A percentile compares a stretch with the other conserved stretches of the same genome.
Conservation (phyloP, 2,888 invertebrate species). For the Parnassius apollo region DNA sequence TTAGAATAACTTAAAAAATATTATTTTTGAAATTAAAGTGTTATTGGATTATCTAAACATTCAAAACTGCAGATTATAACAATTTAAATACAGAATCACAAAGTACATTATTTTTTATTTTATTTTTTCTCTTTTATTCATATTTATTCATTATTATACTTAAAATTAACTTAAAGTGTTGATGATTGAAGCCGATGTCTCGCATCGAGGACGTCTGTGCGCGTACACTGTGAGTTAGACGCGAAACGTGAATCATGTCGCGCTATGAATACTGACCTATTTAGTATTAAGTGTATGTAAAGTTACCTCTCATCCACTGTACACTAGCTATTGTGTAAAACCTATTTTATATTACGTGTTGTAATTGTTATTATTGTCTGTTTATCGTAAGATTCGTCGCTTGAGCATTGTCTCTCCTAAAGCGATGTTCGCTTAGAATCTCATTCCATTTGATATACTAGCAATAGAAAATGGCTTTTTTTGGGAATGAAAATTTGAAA, state of each 20-base stretch:
- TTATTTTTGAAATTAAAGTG: too few species aligned
- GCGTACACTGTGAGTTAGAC: not conserved
- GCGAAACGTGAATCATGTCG: constrained; percentile 28
- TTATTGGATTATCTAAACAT: too few species aligned
- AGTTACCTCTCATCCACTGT: constrained; percentile 54
- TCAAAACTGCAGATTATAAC: too few species aligned
- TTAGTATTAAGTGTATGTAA: constrained; percentile 54
- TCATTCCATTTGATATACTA: constrained; percentile 44
- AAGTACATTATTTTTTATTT: too few species aligned
- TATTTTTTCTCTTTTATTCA: too few species aligned
- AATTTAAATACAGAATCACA: too few species aligned
- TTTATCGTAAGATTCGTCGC: constrained; percentile 34
- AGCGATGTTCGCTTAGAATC: constrained; percentile 45
- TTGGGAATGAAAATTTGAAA: constrained; percentile 70
- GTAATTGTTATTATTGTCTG: constrained; percentile 50
- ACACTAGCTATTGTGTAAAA: constrained; percentile 45
- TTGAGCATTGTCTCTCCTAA: constrained; percentile 28
- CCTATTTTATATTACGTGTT: constrained; percentile 54
- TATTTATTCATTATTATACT: too few species aligned
- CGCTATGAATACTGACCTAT: constrained; percentile 57
- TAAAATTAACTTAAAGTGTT: too few species aligned
- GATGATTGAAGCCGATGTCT: constrained; percentile 36
- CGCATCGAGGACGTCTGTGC: not conserved
- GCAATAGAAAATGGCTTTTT: constrained; percentile 31
- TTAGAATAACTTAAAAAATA: too few species aligned